Conservation (phyloP, 2,888 invertebrate species). For the Hirtodrosophila cameraria region DNA sequence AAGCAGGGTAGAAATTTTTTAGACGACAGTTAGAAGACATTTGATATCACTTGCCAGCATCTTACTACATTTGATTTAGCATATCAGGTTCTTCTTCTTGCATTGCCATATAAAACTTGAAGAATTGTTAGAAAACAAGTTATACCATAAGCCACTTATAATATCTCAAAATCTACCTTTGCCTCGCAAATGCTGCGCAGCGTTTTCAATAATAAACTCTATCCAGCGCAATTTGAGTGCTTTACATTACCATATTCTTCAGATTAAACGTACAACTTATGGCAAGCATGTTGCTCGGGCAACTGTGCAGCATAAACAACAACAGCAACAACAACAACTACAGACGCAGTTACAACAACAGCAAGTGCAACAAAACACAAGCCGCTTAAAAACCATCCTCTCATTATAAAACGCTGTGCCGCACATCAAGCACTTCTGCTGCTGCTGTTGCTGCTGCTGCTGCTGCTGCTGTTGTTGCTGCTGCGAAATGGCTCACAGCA, state of each 20-base stretch:
- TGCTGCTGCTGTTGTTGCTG: constrained; percentile 22
- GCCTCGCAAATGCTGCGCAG: background rate
- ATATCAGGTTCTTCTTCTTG: too few species aligned
- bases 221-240: constrained; percentile 27
- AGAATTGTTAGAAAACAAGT: constrained; percentile 19
- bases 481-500: constrained; percentile 34
- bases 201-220: constrained; percentile 18
- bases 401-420: constrained; percentile 65
- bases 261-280: constrained; percentile 44
- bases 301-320: constrained; percentile 30
- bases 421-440: constrained; percentile 64
- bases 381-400: constrained; percentile 66
- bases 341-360: constrained; percentile 10
- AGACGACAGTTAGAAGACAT: too few species aligned
- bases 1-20: too few species aligned
- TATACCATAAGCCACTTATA: constrained; percentile 12
- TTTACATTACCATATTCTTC: constrained; percentile 45
- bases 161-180: constrained; percentile 3
- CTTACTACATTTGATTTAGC: too few species aligned
- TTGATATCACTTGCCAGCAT: too few species aligned
- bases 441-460: constrained; percentile 7
- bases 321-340: constrained; percentile 9
- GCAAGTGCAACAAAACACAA: constrained; percentile 25
- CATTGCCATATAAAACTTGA: too few species aligned
- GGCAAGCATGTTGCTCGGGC: constrained; percentile 23